These are phyloP conservation scores for Temnopleurus reevesii DNA, from an alignment of 53 echinoderm and acorn worm genomes.

Conservation along the genomic window DNA sequence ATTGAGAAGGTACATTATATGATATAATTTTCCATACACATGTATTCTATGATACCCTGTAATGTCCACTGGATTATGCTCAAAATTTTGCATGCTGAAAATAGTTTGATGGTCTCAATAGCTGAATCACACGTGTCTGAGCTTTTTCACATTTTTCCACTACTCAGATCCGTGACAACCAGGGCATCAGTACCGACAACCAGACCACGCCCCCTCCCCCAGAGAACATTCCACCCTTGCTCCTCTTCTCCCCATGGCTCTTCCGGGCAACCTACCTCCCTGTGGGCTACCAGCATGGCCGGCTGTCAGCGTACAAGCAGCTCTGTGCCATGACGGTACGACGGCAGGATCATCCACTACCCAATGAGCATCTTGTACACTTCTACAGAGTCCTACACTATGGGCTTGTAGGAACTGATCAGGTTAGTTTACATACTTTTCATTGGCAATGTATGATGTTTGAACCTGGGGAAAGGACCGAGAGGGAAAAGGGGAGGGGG, in stretches of 20 bases:
- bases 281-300: constrained; percentile 78
- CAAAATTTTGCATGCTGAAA: no score
- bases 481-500: no score
- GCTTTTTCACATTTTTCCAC: no score
- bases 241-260: constrained; percentile 90
- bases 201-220: constrained; percentile 97
- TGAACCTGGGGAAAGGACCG: no score
- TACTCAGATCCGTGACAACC: constrained; percentile 90
- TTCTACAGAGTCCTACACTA: constrained; percentile 92
- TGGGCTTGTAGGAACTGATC: constrained; percentile 90
- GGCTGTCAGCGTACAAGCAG: constrained; percentile 88
- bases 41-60: no score
- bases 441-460: no score
- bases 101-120: no score
- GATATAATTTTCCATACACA: no score
- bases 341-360: constrained; percentile 89
- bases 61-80: no score
- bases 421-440: constrained; percentile 67
- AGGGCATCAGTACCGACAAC: constrained; percentile 91
- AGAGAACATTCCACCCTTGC: constrained; percentile 94
- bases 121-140: no score
- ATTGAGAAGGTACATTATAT: no score
- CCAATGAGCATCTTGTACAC: constrained; percentile 89
- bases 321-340: constrained; percentile 87
- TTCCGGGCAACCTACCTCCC: constrained; percentile 86